Evolutionary conservation across 1,140 invertebrate genomes (phyloP), one percentile per base, ranked within the genome.

Genomic region (Papilio helenus): DNA sequence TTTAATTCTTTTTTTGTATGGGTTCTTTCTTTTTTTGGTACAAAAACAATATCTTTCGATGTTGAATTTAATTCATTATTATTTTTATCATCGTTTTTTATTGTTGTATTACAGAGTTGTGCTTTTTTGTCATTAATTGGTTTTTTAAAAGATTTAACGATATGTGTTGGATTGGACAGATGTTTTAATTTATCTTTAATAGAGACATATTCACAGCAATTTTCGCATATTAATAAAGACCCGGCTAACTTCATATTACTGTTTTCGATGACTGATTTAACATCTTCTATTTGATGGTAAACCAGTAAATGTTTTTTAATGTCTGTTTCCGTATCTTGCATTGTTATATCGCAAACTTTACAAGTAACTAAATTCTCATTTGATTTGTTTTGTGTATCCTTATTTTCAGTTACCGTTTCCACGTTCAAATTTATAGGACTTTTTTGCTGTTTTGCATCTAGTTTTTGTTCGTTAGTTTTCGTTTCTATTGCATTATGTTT

Each of bases 311-410:
- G 72, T 1, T 46, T n/a, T 18, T 23, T 73, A 8, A 73, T 23
- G 20, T 23, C 20, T 16, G 1, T 4, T 42, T 18, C 2, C 7
- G 23, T 73, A 12, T 73, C 20, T 20, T 18, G 2, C 10, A 73
- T 73, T 20, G n/a, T 44, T 46, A 73, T 8, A 23, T 73, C 42
- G 12, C 72, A 73, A 23, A 73, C 20, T 46, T 46, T 73, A 20
- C 72, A 73, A 8, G n/a, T 46, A 1, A 23, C 12, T 73, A n/a
- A 12, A 7, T 46, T 46, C 20, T 39, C 7, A 7, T 39, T 39
- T 10, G 29, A 39, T 16, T 18, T 44, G 2, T 9, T 7, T 72
- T 39, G 5, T 0, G 1, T 5, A 58, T 39, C 34, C n/a, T n/a
- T n/a, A 8, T 39, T 23, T 23, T 20, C 9, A 10, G 0, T 58